These are phyloP conservation scores for Sphaeridia pumilis DNA, from an alignment of 2,888 invertebrate genomes.

Conservation along the genomic window DNA sequence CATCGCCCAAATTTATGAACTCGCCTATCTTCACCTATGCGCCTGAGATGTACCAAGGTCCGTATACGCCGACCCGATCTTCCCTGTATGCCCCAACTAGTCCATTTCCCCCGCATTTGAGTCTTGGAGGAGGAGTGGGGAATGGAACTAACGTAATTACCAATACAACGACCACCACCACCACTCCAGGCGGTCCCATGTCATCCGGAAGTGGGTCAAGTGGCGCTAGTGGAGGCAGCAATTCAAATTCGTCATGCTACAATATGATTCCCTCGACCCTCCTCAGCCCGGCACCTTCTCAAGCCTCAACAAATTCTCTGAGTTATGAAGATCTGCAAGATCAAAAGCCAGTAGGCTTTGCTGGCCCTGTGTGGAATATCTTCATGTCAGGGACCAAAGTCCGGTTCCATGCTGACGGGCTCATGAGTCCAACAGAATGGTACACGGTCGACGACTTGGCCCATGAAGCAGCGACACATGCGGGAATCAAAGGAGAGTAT, in stretches of 20 bases:
- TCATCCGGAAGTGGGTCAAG: slow-evolving; percentile 9
- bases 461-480: slow-evolving; percentile 21
- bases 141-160: not conserved
- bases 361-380: slow-evolving; percentile 41
- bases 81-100: slow-evolving; percentile 32
- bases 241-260: slow-evolving; percentile 21
- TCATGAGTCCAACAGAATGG: slow-evolving; percentile 34
- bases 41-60: slow-evolving; percentile 32
- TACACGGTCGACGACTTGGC: slow-evolving; percentile 30
- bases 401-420: slow-evolving; percentile 25
- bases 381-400: slow-evolving; percentile 38
- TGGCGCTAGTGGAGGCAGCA: slow-evolving; percentile 12
- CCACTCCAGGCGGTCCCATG: slow-evolving; percentile 17
- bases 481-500: slow-evolving; percentile 35
- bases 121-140: slow-evolving; percentile 13
- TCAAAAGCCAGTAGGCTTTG: slow-evolving; percentile 38
- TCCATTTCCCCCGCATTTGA: slow-evolving; percentile 32
- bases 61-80: slow-evolving; percentile 33
- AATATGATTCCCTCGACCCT: slow-evolving; percentile 36
- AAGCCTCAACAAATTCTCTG: slow-evolving; percentile 37
- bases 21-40: slow-evolving; percentile 35
- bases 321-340: slow-evolving; percentile 37
- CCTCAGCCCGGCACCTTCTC: slow-evolving; percentile 38
- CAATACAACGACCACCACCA: too few species aligned
- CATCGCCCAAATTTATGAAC: slow-evolving; percentile 35